Evolutionary conservation across 1,140 invertebrate genomes (phyloP), one percentile per base, ranked within the genome.

Genomic region (Bathynomus jamesi): DNA sequence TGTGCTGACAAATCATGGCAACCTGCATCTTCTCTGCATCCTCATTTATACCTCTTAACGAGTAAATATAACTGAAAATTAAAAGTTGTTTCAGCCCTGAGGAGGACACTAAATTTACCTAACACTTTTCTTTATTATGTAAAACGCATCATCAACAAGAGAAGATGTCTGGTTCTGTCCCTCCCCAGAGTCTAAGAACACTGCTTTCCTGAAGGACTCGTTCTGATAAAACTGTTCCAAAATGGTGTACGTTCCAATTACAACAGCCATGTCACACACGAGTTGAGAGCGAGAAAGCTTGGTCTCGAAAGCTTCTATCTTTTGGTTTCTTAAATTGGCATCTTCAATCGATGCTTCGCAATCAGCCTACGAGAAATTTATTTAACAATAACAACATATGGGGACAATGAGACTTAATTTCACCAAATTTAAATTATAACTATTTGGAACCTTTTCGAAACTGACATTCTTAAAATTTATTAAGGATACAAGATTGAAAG

Each of bases 91-190:
- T 25, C 5, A 28, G 61, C 25, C 8, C 29, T 17, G 29, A 13
- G 3, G n/a, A n/a, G n/a, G n/a, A n/a, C n/a, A n/a, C 60, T 28
- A 4, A 24, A 77, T 79, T 78, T 83, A 93, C 91, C 91, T 89
- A 32, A 98, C 91, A 80, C 93, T 95, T 84, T 99, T 99, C 78
- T 95, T 92, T 0, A 98, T 88, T 75, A 99, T 96, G 81, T 96
- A 99, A 82, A 99, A 99, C 3, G 97, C 90, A 85, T 99, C 96
- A 83, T 99, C 97, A 0, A 99, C 90, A 84, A 99, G 90, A 78
- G 92, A 96, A 0, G 95, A 96, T 3, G 89, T 93, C 71, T 90
- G 85, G 73, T 89, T 89, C n/a, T 81, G 81, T 64, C 82, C 78
- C 1, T 53, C 40, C 21, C 90, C 82, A 0, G 84, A 85, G 79